phyloP scores from a whole-genome alignment of 1,140 invertebrate species.

The Linepithema humile region DNA sequence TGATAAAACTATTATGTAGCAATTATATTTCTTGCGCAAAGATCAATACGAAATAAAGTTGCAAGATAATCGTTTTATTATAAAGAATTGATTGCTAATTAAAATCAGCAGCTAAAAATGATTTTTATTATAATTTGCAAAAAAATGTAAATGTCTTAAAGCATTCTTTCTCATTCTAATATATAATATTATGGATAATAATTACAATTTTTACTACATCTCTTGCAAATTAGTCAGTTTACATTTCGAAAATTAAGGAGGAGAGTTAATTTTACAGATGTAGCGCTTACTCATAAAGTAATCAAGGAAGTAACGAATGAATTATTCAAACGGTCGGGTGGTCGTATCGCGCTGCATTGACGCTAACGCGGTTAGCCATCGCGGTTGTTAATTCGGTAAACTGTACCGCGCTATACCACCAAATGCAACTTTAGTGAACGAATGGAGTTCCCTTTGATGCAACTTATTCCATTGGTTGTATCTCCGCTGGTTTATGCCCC shows the following conservation, averaged over 20 bases:
- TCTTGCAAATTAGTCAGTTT: not conserved
- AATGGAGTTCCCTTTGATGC: slow-evolving; percentile 39
- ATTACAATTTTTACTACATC: not conserved
- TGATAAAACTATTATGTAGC: too few relatives aligned
- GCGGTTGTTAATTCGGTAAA: slow-evolving; percentile 46
- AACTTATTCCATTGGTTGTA: slow-evolving; percentile 29
- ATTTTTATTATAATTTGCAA: not conserved
- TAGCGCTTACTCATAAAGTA: not conserved
- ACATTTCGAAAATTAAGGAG: not conserved
- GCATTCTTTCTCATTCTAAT: not conserved
- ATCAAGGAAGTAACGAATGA: slow-evolving; percentile 21
- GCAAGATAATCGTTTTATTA: too few relatives aligned
- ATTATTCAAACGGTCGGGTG: slow-evolving; percentile 23
- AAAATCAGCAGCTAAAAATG: too few relatives aligned
- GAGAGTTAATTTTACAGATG: not conserved
- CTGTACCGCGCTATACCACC: slow-evolving; percentile 6
- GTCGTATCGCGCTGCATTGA: slow-evolving; percentile 8
- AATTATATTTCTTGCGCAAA: too few relatives aligned
- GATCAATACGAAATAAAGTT: too few relatives aligned
- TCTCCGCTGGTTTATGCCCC: slow-evolving; percentile 15
- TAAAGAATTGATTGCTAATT: too few relatives aligned
- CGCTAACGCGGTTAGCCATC: slow-evolving; percentile 34
- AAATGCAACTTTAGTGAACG: slow-evolving; percentile 25
- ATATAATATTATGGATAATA: not conserved
- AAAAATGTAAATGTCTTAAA: not conserved